phyloP scores from a whole-genome alignment of 2,888 invertebrate genomes.

The Trachelus tabidus region DNA sequence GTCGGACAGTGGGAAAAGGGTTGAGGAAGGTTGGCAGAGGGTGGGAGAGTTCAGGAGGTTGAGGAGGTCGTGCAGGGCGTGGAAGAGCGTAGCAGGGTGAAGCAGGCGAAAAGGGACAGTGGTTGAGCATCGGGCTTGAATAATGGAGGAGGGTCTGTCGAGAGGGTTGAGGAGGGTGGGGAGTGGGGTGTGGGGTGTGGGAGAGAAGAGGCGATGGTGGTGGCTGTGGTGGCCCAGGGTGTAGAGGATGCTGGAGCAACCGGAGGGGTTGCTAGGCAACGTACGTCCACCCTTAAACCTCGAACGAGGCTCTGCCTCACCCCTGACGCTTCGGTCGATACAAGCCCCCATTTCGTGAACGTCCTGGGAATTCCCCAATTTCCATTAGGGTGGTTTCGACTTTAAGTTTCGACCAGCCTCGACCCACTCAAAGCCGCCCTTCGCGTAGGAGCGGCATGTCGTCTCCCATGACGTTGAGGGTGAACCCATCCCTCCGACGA shows the following conservation, averaged over 20 bases:
- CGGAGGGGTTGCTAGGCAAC: slow-evolving; percentile 62
- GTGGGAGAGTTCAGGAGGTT: slow-evolving; percentile 1
- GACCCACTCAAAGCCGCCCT: background rate
- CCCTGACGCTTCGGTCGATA: slow-evolving; percentile 52
- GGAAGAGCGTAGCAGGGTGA: background rate
- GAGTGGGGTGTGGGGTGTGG: slow-evolving; percentile 17
- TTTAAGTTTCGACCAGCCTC: slow-evolving; percentile 34
- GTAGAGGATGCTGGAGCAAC: slow-evolving; percentile 30
- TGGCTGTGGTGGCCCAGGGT: slow-evolving; percentile 22
- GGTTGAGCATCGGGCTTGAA: slow-evolving; percentile 57
- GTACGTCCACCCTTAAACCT: slow-evolving; percentile 60
- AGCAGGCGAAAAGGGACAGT: slow-evolving; percentile 44
- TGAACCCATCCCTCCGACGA: background rate
- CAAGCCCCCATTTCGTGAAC: slow-evolving; percentile 41
- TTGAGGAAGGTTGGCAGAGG: slow-evolving; percentile 5
- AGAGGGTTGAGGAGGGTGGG: slow-evolving; percentile 15
- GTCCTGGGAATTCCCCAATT: slow-evolving; percentile 62
- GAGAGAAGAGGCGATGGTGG: slow-evolving; percentile 15
- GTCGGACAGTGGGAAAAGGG: background rate
- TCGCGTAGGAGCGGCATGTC: background rate
- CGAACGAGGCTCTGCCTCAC: slow-evolving; percentile 27
- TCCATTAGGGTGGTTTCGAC: slow-evolving; percentile 48
- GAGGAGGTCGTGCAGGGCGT: slow-evolving; percentile 1
- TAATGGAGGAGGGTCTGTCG: slow-evolving; percentile 51
- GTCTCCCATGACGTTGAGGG: background rate